Evolutionary conservation across 2,888 invertebrate genomes (phyloP).

Genomic region (Myopa testacea): DNA sequence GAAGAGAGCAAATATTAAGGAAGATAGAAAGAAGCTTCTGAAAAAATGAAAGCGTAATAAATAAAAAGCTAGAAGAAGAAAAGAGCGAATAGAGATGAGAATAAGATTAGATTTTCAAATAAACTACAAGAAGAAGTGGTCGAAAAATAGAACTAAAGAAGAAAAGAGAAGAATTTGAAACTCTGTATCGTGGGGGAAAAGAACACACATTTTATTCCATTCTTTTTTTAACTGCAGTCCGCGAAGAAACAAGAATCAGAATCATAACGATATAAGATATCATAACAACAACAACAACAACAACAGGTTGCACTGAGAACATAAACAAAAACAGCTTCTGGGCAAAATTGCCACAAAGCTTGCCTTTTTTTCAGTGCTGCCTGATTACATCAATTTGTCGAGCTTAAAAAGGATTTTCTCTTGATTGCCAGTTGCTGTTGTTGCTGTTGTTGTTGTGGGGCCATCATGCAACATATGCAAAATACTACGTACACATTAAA

Average conservation of each 20-base stretch:
- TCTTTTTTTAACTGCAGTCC: not conserved
- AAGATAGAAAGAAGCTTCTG: not conserved
- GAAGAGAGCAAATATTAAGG: not conserved
- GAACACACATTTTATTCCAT: not conserved
- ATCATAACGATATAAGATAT: not conserved
- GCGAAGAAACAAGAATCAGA: too few relatives aligned
- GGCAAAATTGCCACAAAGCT: constrained; percentile 42
- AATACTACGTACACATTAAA: constrained; percentile 8
- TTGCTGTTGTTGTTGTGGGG: constrained; percentile 5
- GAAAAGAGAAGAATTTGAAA: not conserved
- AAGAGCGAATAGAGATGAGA: not conserved
- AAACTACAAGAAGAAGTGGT: not conserved
- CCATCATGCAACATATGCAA: constrained; percentile 26
- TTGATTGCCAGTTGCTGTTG: constrained; percentile 17
- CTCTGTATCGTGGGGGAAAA: not conserved
- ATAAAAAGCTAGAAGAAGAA: not conserved
- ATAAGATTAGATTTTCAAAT: not conserved
- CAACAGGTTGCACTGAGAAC: not conserved
- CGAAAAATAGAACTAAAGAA: not conserved
- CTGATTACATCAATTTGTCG: constrained; percentile 46
- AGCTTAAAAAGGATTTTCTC: constrained; percentile 29
- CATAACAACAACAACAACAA: constrained; percentile 29
- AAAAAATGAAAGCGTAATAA: not conserved
- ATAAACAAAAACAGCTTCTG: constrained; percentile 43
- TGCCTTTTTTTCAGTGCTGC: constrained; percentile 25